Base-by-base conservation (phyloP, 2,888 invertebrate genomes). In the Creontiades dilutus region DNA sequence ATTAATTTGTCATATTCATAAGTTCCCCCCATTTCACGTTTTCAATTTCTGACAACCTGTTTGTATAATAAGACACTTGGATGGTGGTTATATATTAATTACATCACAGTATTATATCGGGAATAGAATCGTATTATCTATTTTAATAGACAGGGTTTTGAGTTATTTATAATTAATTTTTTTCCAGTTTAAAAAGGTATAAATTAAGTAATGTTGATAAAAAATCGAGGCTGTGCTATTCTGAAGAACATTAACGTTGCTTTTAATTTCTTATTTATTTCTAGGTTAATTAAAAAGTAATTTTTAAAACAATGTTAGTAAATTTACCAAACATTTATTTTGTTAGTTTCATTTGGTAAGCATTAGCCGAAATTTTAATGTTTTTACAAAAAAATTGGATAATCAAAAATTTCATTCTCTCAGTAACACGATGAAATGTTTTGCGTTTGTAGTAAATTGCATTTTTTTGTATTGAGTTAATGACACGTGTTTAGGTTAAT, bases 71-170 rank as follows among this genome's bases (percentile, higher is more conserved):
- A n/a, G n/a, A n/a, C n/a, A n/a, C n/a, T n/a, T n/a, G 11, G 11
- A 52, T 52, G 52, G 16, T 12, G 52, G 52, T 52, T 46, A n/a
- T 46, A 46, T 80, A 47, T 46, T 19, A 46, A 37, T 37, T 85
- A 85, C 85, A 61, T 85, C 61, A 61, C 85, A 85, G 85, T 85
- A 85, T 85, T 85, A 84, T 81, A 47, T 80, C 27, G 52, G 52
- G 46, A 37, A 85, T 37, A 57, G 52, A 48, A 28, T 19, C 61
- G 57, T 37, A 55, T 57, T 52, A 19, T 23, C 0, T 81, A 48
- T 19, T 0, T 55, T 0, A 85, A 7, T 37, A 55, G 3, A 78
- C 78, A 85, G 52, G 85, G 57, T 85, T 85, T 57, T 55, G n/a
- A 85, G 0, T 55, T 61, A 37, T 61, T 47, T 48, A n/a, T n/a